Evolutionary conservation across 2,888 invertebrate genomes (phyloP).

Genomic region (Drosophila mimetica): DNA sequence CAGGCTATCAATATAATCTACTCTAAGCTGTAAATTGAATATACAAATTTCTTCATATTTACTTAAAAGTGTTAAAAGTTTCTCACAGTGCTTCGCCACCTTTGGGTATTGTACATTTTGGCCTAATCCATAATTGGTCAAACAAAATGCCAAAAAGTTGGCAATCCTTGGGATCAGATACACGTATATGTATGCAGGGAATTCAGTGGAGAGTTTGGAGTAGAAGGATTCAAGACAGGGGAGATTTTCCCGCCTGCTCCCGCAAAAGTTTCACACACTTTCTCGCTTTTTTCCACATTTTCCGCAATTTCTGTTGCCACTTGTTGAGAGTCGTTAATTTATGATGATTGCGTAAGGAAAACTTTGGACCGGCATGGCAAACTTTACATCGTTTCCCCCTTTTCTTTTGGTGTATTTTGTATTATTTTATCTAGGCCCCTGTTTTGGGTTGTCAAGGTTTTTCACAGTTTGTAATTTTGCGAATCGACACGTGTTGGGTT

Average conservation of each 20-base stretch:
- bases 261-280: conserved; percentile 17
- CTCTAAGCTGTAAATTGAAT: no score
- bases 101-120: not conserved
- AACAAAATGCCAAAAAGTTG: not conserved
- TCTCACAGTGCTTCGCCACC: not conserved
- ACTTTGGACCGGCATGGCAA: conserved; percentile 21
- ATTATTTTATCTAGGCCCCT: conserved; percentile 19
- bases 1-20: no score
- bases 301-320: conserved; percentile 37
- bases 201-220: not conserved
- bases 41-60: no score
- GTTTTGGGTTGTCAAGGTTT: conserved; percentile 15
- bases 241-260: not conserved
- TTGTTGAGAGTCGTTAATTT: conserved; percentile 62
- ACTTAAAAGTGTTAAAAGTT: no score
- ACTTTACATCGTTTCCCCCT: conserved; percentile 18
- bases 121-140: conserved; percentile 1
- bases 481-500: conserved; percentile 24
- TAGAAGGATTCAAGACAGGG: not conserved
- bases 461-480: conserved; percentile 14
- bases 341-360: conserved; percentile 47
- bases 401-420: not conserved
- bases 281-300: conserved; percentile 9
- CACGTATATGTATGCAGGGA: not conserved
- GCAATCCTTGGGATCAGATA: not conserved